Percentiles rank a stretch among this genome's conserved stretches.
These are phyloP conservation scores for Trachelus tabidus DNA, from an alignment of 2,888 invertebrate genomes.

Conservation along the genomic window DNA sequence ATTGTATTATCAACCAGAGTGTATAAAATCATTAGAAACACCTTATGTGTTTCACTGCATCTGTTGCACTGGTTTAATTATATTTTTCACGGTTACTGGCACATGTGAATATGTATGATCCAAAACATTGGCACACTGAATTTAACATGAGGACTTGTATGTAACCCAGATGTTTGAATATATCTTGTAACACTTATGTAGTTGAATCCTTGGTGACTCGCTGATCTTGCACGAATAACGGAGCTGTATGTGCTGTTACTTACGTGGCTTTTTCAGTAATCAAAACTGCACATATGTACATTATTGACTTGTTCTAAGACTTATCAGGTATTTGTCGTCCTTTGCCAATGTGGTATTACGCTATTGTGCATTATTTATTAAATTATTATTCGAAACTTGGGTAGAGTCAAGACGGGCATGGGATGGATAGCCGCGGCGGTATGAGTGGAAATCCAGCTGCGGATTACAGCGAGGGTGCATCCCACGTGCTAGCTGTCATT, in stretches of 20 bases:
- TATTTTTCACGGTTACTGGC: not conserved
- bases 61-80: not conserved
- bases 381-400: constrained; percentile 16
- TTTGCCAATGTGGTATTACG: not conserved
- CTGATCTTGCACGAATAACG: not conserved
- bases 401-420: constrained; percentile 63
- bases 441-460: constrained; percentile 88
- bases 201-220: not conserved
- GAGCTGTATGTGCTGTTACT: not conserved
- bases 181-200: not conserved
- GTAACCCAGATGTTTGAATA: not conserved
- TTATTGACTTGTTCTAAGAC: not conserved
- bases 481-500: constrained; percentile 95
- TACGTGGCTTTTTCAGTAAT: not conserved
- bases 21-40: not conserved
- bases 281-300: not conserved
- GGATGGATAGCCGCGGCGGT: constrained; percentile 71
- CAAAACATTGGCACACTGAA: not conserved
- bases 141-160: not conserved
- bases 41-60: not conserved
- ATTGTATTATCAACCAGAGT: not conserved
- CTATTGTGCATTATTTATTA: not conserved
- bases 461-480: constrained; percentile 96
- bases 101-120: not conserved
- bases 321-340: not conserved